Conservation (phyloP, 2,888 invertebrate genomes). For the Nyleta sp. region DNA sequence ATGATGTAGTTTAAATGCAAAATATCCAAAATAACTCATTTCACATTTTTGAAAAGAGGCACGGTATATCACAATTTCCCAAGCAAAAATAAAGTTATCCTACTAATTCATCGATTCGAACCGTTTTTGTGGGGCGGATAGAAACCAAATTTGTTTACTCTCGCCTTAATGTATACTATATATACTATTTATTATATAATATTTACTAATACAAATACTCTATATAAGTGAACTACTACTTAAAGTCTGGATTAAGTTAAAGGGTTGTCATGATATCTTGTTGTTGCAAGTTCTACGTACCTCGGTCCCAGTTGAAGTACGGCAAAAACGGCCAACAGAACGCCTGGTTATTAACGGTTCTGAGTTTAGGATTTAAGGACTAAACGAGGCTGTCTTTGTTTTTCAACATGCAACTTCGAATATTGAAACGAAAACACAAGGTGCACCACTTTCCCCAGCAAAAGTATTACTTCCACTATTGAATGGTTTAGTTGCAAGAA, state of each 20-base stretch:
- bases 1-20: too few relatives aligned
- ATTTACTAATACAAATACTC: conserved; percentile 53
- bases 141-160: too few relatives aligned
- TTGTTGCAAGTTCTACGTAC: conserved; percentile 62
- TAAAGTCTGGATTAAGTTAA: conserved; percentile 36
- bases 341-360: conserved; percentile 63
- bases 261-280: conserved; percentile 22
- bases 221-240: conserved; percentile 51
- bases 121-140: too few relatives aligned
- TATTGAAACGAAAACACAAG: conserved; percentile 54
- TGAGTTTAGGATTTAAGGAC: conserved; percentile 25
- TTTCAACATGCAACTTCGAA: conserved; percentile 46
- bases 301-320: conserved; percentile 65
- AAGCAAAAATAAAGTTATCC: too few relatives aligned
- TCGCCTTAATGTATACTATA: conserved; percentile 1
- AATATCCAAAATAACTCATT: too few relatives aligned
- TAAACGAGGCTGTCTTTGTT: conserved; percentile 44
- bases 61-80: too few relatives aligned
- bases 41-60: too few relatives aligned
- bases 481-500: conserved; percentile 53
- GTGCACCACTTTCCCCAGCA: conserved; percentile 64
- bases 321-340: conserved; percentile 66
- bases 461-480: conserved; percentile 66
- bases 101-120: too few relatives aligned
- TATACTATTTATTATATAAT: conserved; percentile 24